Conservation (phyloP, 1,140 invertebrate species). For the Scaptomyza hsui region DNA sequence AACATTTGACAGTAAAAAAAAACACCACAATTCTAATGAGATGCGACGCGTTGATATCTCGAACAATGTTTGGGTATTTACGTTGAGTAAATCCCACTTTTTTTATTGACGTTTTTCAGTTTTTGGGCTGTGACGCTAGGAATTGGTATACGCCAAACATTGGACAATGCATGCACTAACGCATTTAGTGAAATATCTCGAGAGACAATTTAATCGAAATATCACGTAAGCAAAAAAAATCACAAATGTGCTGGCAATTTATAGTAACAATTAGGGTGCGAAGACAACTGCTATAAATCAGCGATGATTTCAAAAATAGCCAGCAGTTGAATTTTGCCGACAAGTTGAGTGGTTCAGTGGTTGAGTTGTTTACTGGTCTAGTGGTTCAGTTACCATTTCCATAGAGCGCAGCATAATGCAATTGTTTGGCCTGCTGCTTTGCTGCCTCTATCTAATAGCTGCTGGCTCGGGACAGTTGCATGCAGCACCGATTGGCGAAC, state of each 20-base stretch:
- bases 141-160: constrained; percentile 2
- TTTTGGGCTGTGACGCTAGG: no score
- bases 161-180: constrained; percentile 3
- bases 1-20: no score
- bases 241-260: constrained; percentile 2
- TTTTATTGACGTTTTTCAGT: no score
- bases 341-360: constrained; percentile 10
- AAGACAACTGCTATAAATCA: constrained; percentile 36
- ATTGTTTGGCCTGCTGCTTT: constrained; percentile 9
- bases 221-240: not conserved
- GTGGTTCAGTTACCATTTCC: constrained; percentile 2
- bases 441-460: not conserved
- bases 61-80: not conserved
- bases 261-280: constrained; percentile 6
- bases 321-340: constrained; percentile 21
- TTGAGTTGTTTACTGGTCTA: no score
- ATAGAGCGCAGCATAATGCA: not conserved
- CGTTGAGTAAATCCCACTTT: not conserved
- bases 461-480: not conserved
- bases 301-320: not conserved
- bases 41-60: no score
- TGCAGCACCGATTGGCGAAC: constrained; percentile 48
- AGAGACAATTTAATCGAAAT: constrained; percentile 15
- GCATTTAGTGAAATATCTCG: constrained; percentile 1
- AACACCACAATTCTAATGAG: no score